A percentile compares a stretch with the other conserved stretches of the same genome.
Conservation (phyloP, 2,113 vertebrate genomes). For the Notarius quadriscutis region DNA sequence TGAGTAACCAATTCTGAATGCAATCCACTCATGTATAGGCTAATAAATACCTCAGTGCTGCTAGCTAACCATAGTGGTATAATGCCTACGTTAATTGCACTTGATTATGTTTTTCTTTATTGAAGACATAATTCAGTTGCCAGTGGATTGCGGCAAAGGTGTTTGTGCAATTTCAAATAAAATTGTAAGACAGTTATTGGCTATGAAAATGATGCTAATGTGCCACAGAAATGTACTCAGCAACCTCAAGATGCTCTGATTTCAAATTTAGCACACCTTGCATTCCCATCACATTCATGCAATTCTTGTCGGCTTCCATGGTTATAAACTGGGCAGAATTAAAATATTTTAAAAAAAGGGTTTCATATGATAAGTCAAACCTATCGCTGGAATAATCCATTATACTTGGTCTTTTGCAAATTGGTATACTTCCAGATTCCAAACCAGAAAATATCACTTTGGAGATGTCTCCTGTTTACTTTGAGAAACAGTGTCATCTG, state of each 20-base stretch:
- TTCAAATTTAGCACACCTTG: not conserved
- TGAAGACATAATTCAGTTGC: not conserved
- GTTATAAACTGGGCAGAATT: not conserved
- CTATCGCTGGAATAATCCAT: not conserved
- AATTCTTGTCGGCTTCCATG: not conserved
- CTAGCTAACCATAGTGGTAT: not conserved
- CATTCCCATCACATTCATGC: not conserved
- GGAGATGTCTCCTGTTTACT: not conserved
- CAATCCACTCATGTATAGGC: not conserved
- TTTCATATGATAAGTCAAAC: not conserved
- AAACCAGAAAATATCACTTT: not conserved
- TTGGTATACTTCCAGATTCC: not conserved
- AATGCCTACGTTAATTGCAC: not conserved
- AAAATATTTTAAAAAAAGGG: not conserved
- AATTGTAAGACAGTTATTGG: not conserved
- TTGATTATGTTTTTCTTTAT: not conserved
- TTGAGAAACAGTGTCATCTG: not conserved
- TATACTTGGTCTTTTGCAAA: not conserved
- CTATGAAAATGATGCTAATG: not conserved
- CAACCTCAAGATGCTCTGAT: not conserved
- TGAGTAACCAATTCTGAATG: not conserved
- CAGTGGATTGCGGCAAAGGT: not conserved
- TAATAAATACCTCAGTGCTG: not conserved
- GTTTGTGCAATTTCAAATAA: not conserved
- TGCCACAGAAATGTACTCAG: not conserved